Conservation (phyloP, 2,113 vertebrate species). For the Martes martes region DNA sequence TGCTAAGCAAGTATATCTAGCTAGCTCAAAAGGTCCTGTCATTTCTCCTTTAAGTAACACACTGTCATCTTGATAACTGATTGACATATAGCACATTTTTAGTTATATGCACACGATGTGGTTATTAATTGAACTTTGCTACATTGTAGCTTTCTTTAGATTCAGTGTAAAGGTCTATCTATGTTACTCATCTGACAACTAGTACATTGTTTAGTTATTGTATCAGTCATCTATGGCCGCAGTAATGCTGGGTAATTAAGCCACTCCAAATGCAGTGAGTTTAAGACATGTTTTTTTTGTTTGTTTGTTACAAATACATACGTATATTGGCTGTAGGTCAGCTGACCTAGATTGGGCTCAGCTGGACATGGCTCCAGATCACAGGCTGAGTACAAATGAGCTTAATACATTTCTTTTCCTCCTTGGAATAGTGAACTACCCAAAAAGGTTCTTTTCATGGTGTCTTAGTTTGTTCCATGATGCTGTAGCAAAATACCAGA, state of each 20-base stretch:
- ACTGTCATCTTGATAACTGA: background rate
- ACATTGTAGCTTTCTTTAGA: background rate
- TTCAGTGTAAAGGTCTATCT: background rate
- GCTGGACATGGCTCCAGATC: background rate
- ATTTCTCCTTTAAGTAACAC: slow-evolving; percentile 51
- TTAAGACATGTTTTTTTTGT: background rate
- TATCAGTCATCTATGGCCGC: background rate
- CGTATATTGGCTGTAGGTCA: background rate
- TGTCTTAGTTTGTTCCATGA: background rate
- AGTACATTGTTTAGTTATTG: background rate
- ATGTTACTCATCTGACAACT: background rate
- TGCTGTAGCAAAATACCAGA: background rate
- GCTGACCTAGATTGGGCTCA: background rate
- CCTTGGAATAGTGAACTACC: background rate
- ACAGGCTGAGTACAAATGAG: background rate
- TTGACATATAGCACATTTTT: slow-evolving; percentile 28
- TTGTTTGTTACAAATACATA: background rate
- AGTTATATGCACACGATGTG: background rate
- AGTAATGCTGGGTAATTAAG: background rate
- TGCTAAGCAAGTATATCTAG: slow-evolving; percentile 52
- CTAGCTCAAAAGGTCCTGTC: slow-evolving; percentile 30
- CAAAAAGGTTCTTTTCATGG: background rate
- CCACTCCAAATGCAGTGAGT: background rate
- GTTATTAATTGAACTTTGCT: background rate
- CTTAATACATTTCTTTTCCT: background rate